Evolutionary conservation across 1,140 invertebrate genomes (phyloP).

Genomic region (Ridgeia piscesae): DNA sequence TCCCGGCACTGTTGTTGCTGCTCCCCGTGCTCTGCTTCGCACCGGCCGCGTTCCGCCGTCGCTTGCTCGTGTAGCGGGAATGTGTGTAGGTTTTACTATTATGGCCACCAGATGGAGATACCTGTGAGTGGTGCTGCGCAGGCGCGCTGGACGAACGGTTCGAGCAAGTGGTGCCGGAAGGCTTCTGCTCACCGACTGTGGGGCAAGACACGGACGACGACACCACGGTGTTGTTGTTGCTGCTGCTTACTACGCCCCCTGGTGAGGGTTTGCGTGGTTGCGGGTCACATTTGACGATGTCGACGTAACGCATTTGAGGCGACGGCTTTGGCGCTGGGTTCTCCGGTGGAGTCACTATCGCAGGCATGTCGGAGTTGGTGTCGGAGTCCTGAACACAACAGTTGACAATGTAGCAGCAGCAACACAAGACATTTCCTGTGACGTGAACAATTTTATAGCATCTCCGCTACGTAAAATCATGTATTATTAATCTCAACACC

Average conservation of each 20-base stretch:
- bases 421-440: too few species aligned
- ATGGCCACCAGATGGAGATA: neutral
- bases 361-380: neutral
- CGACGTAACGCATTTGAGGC: neutral
- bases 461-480: too few species aligned
- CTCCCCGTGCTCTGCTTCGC: neutral
- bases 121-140: neutral
- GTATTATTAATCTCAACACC: too few species aligned
- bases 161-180: neutral
- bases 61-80: neutral
- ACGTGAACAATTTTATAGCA: too few species aligned
- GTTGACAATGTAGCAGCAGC: neutral
- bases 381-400: neutral
- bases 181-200: neutral
- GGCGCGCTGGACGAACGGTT: neutral
- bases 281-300: neutral
- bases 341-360: neutral
- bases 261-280: neutral
- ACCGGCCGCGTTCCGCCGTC: neutral
- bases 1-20: neutral
- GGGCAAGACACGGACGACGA: neutral
- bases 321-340: neutral
- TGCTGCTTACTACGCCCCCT: neutral
- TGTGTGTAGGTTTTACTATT: neutral
- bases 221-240: neutral